Conservation (phyloP, 2,113 vertebrate genomes). For the Lagopus muta region DNA sequence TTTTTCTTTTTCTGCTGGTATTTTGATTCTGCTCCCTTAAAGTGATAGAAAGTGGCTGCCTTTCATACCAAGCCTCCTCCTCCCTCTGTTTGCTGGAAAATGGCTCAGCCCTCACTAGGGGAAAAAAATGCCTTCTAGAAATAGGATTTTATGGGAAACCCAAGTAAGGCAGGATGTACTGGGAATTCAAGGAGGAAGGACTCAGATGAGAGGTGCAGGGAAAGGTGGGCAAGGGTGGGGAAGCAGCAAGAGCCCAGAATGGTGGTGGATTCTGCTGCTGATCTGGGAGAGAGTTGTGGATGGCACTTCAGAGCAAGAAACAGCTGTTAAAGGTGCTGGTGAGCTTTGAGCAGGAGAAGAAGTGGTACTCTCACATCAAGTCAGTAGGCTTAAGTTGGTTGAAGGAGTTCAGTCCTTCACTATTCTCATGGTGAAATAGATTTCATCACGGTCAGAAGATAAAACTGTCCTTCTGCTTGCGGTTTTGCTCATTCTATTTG, state of each 20-base stretch:
- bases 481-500: not conserved
- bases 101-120: not conserved
- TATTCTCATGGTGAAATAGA: not conserved
- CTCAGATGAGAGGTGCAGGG: not conserved
- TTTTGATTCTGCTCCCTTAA: not conserved
- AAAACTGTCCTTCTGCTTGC: not conserved
- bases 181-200: not conserved
- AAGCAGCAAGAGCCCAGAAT: not conserved
- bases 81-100: not conserved
- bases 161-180: not conserved
- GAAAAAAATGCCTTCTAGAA: not conserved
- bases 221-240: not conserved
- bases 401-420: not conserved
- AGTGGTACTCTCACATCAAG: not conserved
- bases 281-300: fast-evolving
- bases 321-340: not conserved
- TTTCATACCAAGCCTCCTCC: not conserved
- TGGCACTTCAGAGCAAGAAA: not conserved
- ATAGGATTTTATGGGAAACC: not conserved
- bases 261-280: not conserved
- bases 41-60: not conserved
- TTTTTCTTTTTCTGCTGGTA: not conserved
- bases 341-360: not conserved
- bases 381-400: not conserved
- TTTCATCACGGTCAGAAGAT: not conserved